A percentile compares a stretch with the other conserved stretches of the same genome.
Evolutionary conservation across 2,113 vertebrate species (phyloP).

Genomic region (Cichladusa arquata): DNA sequence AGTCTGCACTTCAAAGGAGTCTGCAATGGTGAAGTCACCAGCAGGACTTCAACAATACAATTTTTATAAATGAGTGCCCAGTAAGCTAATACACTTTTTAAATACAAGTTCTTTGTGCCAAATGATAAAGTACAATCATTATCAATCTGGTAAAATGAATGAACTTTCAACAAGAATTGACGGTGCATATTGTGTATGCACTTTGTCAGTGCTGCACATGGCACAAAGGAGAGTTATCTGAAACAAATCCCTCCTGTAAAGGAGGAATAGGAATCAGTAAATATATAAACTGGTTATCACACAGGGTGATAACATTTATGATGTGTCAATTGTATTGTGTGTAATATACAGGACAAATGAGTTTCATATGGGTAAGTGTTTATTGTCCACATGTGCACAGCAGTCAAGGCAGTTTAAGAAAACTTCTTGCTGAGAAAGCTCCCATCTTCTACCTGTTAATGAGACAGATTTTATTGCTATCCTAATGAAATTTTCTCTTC

Average conservation of each 20-base stretch:
- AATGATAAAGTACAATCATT: slow-evolving; percentile 48
- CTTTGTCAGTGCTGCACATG: slow-evolving; percentile 12
- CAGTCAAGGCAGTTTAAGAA: not conserved
- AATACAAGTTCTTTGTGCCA: slow-evolving; percentile 50
- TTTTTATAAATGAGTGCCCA: slow-evolving; percentile 62
- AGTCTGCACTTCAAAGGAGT: slow-evolving; percentile 62
- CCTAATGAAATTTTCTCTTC: not conserved
- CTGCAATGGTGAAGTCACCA: slow-evolving; percentile 7
- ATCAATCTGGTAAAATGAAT: slow-evolving; percentile 50
- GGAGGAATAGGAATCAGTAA: slow-evolving; percentile 46
- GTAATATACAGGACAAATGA: slow-evolving; percentile 39
- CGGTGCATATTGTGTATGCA: not conserved
- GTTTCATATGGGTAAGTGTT: not conserved
- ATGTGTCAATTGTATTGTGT: not conserved
- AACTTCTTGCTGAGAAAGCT: not conserved
- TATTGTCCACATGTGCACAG: not conserved
- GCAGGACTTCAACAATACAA: slow-evolving; percentile 3
- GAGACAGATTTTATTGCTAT: not conserved
- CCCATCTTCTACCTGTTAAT: not conserved
- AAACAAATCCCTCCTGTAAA: slow-evolving; percentile 39
- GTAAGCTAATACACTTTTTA: slow-evolving; percentile 48
- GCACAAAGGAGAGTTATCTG: slow-evolving; percentile 52
- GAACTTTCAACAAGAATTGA: slow-evolving; percentile 49
- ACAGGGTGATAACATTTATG: slow-evolving; percentile 22
- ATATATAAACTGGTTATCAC: not conserved